Percentiles rank a stretch among this genome's conserved stretches.
Conservation (phyloP, 2,888 invertebrate species). For the Portevinia maculata region DNA sequence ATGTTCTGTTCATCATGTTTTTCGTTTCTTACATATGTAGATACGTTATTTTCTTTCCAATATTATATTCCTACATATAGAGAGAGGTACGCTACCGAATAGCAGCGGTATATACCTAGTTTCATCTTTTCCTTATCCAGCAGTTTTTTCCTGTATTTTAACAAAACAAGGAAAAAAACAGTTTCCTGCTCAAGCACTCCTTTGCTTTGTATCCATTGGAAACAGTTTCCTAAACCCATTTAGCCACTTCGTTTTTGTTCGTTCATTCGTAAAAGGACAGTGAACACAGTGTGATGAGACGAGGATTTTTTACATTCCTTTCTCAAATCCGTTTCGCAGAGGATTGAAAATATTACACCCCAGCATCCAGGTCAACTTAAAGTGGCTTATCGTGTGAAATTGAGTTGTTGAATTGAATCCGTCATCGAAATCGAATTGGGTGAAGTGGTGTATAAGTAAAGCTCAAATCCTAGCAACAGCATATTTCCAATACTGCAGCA, state of each 20-base stretch:
- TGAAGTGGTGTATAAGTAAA: constrained; percentile 21
- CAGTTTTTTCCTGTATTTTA: neutral
- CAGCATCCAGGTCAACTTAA: constrained; percentile 50
- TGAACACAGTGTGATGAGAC: constrained; percentile 12
- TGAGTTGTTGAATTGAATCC: constrained; percentile 62
- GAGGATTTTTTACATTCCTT: neutral
- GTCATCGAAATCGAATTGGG: constrained; percentile 60
- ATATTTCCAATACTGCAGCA: constrained; percentile 46
- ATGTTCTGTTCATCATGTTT: constrained; percentile 12
- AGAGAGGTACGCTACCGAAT: neutral
- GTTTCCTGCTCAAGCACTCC: neutral
- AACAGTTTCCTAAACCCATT: constrained; percentile 21
- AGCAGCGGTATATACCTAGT: constrained; percentile 24
- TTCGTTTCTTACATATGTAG: constrained; percentile 2
- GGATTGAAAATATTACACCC: constrained; percentile 42
- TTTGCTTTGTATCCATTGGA: constrained; percentile 29
- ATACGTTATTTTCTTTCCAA: neutral
- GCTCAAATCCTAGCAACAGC: constrained; percentile 38
- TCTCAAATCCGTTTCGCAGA: constrained; percentile 8
- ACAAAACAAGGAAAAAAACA: neutral
- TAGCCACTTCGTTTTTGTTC: constrained; percentile 4
- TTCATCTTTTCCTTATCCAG: constrained; percentile 22
- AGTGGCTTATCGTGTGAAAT: constrained; percentile 49
- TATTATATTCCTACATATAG: neutral
- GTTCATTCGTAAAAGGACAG: constrained; percentile 26